phyloP scores from a whole-genome alignment of 2,888 invertebrate genomes.

The Leptopilina syphax region DNA sequence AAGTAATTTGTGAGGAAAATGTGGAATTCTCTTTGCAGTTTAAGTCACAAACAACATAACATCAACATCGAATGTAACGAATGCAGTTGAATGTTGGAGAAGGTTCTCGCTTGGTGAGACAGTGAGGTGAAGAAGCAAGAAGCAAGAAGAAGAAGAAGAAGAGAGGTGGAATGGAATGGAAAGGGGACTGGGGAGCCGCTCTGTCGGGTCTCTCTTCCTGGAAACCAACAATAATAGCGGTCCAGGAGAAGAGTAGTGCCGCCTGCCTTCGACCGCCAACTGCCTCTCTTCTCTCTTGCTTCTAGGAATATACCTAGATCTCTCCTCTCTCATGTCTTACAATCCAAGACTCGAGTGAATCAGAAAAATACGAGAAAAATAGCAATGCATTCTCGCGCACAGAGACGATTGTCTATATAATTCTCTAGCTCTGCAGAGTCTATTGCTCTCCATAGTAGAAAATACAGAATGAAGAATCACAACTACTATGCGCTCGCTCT shows the following conservation, averaged over 20 bases:
- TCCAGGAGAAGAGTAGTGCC: slow-evolving; percentile 49
- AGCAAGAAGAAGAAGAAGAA: slow-evolving; percentile 37
- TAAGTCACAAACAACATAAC: neutral
- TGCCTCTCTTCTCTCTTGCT: slow-evolving; percentile 64
- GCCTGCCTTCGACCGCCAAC: slow-evolving; percentile 59
- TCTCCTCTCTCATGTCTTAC: slow-evolving; percentile 40
- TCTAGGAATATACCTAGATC: slow-evolving; percentile 68
- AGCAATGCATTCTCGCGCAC: slow-evolving; percentile 8
- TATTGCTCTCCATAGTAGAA: slow-evolving; percentile 18
- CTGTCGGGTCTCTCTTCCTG: slow-evolving; percentile 69
- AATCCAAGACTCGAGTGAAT: slow-evolving; percentile 44
- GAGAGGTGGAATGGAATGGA: slow-evolving; percentile 56
- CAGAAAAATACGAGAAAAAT: slow-evolving; percentile 21
- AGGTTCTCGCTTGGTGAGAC: slow-evolving; percentile 34
- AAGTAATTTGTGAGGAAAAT: slow-evolving; percentile 26
- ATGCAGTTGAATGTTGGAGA: slow-evolving; percentile 42
- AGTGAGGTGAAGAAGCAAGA: slow-evolving; percentile 45
- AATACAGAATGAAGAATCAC: slow-evolving; percentile 25
- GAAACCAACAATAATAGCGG: slow-evolving; percentile 71
- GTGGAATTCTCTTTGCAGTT: neutral
- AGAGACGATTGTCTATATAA: slow-evolving; percentile 30
- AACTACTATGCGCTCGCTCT: neutral
- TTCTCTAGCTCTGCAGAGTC: slow-evolving; percentile 2
- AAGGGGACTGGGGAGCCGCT: slow-evolving; percentile 65
- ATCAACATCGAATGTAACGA: slow-evolving; percentile 17